These are phyloP conservation scores for Mythimna albipuncta DNA, from an alignment of 2,888 invertebrate species.

Conservation along the genomic window DNA sequence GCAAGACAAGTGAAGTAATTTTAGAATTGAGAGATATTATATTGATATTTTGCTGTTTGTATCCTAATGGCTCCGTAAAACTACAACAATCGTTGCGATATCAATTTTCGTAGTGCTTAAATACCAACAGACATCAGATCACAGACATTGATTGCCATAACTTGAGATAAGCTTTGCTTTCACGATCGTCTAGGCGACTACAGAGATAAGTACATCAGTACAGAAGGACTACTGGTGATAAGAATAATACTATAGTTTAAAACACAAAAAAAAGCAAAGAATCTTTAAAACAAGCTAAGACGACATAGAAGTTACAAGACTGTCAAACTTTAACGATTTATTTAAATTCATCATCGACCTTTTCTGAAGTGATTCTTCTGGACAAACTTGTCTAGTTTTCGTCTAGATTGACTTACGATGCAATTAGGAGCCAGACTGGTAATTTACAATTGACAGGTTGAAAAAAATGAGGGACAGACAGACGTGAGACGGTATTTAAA, in stretches of 20 bases:
- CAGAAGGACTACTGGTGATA: slow-evolving; percentile 18
- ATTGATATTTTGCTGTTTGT: neutral
- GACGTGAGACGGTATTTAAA: slow-evolving; percentile 41
- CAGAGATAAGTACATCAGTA: neutral
- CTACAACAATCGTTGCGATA: slow-evolving; percentile 51
- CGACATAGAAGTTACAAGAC: neutral
- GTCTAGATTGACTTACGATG: slow-evolving; percentile 46
- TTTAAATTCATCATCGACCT: neutral
- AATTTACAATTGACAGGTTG: slow-evolving; percentile 65
- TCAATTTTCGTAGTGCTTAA: slow-evolving; percentile 68
- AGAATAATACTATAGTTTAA: neutral
- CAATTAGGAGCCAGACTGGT: slow-evolving; percentile 69
- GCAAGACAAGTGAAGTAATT: no score
- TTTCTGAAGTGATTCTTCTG: slow-evolving; percentile 29
- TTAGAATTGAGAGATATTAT: neutral
- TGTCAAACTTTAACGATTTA: neutral
- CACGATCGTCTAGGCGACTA: slow-evolving; percentile 64
- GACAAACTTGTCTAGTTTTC: neutral
- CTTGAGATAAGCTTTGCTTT: slow-evolving; percentile 75
- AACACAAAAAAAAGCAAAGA: neutral
- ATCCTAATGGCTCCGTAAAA: slow-evolving; percentile 31
- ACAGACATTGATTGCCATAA: slow-evolving; percentile 75
- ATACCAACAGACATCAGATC: slow-evolving; percentile 73
- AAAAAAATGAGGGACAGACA: slow-evolving; percentile 48
- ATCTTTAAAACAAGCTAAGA: neutral